Evolutionary conservation across 2,113 vertebrate genomes (phyloP).

Genomic region (Chlorodrepanis virens): DNA sequence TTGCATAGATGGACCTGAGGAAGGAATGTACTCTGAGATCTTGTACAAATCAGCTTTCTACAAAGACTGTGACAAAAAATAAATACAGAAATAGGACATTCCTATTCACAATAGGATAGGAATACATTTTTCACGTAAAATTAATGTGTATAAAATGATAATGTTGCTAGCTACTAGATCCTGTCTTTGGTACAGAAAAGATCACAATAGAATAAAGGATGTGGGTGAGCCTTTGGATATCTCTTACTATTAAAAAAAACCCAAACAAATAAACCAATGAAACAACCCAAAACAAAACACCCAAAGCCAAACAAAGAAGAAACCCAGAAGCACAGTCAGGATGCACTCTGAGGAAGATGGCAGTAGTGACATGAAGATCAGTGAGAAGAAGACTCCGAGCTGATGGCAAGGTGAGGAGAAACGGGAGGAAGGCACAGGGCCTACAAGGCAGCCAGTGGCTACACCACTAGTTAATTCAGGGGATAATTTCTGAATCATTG

Average conservation of each 20-base stretch:
- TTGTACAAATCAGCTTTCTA: background rate
- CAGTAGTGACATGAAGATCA: background rate
- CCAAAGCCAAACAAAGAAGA: background rate
- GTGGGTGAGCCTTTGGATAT: background rate
- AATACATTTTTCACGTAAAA: background rate
- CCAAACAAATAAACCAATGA: background rate
- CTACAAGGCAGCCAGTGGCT: background rate
- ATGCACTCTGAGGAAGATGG: background rate
- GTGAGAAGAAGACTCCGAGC: background rate
- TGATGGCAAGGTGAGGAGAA: background rate
- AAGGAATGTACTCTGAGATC: background rate
- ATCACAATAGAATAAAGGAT: background rate
- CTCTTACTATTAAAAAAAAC: background rate
- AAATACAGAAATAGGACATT: accelerated
- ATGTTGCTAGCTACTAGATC: background rate
- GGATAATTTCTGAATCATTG: background rate
- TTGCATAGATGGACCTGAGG: background rate
- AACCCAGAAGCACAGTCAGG: background rate
- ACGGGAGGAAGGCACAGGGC: background rate
- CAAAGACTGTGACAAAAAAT: background rate
- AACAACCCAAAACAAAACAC: background rate
- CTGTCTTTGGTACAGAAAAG: background rate
- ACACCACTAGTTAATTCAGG: background rate
- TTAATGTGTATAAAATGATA: background rate
- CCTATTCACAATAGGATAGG: background rate